Evolutionary conservation across 2,888 invertebrate species (phyloP).

Genomic region (Tupiocoris notatus): DNA sequence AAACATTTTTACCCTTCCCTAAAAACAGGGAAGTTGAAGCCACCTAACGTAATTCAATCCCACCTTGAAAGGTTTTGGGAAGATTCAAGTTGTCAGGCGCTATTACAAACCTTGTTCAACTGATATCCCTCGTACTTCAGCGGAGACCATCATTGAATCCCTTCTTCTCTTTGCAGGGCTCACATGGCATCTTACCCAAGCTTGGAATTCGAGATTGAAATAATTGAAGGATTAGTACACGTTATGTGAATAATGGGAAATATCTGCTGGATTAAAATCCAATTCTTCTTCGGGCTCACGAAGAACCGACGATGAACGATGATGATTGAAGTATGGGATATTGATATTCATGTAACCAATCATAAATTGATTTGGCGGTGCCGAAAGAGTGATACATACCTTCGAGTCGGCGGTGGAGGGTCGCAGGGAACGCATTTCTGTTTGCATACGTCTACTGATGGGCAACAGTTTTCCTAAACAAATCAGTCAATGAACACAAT

Average conservation of each 20-base stretch:
- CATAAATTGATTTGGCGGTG: too few relatives aligned
- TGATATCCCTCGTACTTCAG: conserved; percentile 5
- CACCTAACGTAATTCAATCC: too few relatives aligned
- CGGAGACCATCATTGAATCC: conserved; percentile 23
- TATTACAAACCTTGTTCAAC: conserved; percentile 10
- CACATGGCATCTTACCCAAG: conserved; percentile 17
- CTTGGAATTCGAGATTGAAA: not conserved
- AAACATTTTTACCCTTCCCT: too few relatives aligned
- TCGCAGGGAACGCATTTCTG: conserved; percentile 23
- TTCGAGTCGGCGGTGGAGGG: conserved; percentile 16
- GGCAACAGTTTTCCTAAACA: conserved; percentile 30
- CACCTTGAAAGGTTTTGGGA: too few relatives aligned
- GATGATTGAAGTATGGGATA: too few relatives aligned
- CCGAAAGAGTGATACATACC: not conserved
- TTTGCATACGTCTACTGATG: not conserved
- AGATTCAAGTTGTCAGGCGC: too few relatives aligned
- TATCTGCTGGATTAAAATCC: too few relatives aligned
- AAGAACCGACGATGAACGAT: too few relatives aligned
- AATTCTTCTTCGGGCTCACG: too few relatives aligned
- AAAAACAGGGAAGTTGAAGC: too few relatives aligned
- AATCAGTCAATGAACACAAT: too few relatives aligned
- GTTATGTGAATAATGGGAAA: not conserved
- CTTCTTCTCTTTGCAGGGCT: conserved; percentile 32
- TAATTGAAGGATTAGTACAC: not conserved
- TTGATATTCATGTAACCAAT: too few relatives aligned